Evolutionary conservation across 2,113 vertebrate species (phyloP), one percentile per base, ranked within the genome.

Genomic region (Podilymbus podiceps): DNA sequence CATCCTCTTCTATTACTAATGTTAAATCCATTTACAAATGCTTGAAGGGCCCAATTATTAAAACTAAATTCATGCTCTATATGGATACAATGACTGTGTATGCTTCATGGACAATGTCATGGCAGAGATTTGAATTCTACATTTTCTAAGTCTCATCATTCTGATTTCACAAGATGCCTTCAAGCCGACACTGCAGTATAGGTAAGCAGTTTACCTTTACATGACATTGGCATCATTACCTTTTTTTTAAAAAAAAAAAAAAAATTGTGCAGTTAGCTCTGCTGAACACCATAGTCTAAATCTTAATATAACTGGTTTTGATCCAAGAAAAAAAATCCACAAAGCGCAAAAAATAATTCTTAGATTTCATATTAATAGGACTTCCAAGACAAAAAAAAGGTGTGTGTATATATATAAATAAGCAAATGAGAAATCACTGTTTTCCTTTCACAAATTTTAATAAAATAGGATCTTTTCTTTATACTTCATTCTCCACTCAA

Each of bases 161-260:
- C 79, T 71, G 78, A 93, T 92, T 77, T 74, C 71, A 86, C 42
- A 86, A 55, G 72, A 69, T 73, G 88, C 90, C 93, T 90, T 58
- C 47, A 30, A 96, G 95, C 82, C 90, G 44, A 30, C 38, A 21
- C 46, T 52, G 71, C 23, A 38, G 38, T 38, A 18, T 69, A 66
- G 11, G 55, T 79, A 80, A 78, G 72, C 66, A 68, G 81, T 77
- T 92, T 77, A 80, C 78, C 72, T 86, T 80, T 44, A 7, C 6
- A 35, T 71, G 55, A 49, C 62, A 73, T 5, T 66, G 66, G 7
- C 82, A 78, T 71, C 7, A 46, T 44, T 55, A 8, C 8, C 8
- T n/a, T 42, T 5, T 60, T 63, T 28, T 1, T 1, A 81, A 95
- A 86, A n/a, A n/a, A n/a, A n/a, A n/a, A n/a, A n/a, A n/a, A n/a